Percentiles rank a stretch among this genome's conserved stretches.
Conservation (phyloP, 2,888 invertebrate species). For the Spodoptera exigua region DNA sequence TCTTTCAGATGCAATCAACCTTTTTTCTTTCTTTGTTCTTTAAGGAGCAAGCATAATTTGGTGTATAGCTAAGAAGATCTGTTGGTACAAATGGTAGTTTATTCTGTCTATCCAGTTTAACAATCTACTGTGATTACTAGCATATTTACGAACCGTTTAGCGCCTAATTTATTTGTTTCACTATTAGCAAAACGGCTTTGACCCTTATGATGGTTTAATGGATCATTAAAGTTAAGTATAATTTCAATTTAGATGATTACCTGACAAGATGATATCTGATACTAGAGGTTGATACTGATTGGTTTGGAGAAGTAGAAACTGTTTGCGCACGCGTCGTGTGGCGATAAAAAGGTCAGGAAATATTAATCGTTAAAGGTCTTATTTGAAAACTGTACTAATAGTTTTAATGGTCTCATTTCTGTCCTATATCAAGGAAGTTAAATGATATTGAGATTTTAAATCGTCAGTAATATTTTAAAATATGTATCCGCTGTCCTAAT, state of each 20-base stretch:
- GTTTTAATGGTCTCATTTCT: too few species aligned
- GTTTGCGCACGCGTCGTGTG: neutral
- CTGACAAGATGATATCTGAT: conserved; percentile 3
- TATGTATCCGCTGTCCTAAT: too few species aligned
- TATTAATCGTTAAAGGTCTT: neutral
- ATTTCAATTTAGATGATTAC: conserved; percentile 4
- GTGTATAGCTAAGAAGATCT: too few species aligned
- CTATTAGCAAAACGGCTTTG: conserved; percentile 11
- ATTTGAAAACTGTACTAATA: too few species aligned
- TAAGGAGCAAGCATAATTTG: too few species aligned
- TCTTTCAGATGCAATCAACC: too few species aligned
- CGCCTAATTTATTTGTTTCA: neutral
- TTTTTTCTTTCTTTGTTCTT: too few species aligned
- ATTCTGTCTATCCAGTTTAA: conserved; percentile 1
- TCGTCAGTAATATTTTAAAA: too few species aligned
- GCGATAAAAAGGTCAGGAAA: neutral
- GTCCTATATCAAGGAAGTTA: neutral
- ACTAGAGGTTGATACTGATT: conserved; percentile 2
- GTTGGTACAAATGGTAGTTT: too few species aligned
- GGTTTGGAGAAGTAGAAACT: neutral
- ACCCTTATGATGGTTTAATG: conserved; percentile 11
- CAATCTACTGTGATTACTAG: conserved; percentile 4
- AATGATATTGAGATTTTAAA: neutral
- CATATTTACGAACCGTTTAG: conserved; percentile 16
- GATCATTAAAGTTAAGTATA: neutral